Percentiles rank a stretch among this genome's conserved stretches.
These are phyloP conservation scores for Cephus spinipes DNA, from an alignment of 2,888 invertebrate genomes.

Conservation along the genomic window DNA sequence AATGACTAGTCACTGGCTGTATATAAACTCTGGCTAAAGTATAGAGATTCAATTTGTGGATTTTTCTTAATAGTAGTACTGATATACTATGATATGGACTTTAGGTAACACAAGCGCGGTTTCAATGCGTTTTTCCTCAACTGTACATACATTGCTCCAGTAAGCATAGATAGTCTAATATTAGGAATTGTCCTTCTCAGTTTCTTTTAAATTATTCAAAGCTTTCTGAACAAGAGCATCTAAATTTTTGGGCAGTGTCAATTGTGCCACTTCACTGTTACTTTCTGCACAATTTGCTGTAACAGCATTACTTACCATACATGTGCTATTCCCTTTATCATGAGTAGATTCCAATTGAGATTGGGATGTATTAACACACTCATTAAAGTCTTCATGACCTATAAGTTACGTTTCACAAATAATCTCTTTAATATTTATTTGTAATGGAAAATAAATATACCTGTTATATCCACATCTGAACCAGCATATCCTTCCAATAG, in stretches of 20 bases:
- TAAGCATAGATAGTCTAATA: not conserved
- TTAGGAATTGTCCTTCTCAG: slow-evolving; percentile 39
- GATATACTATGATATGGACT: no score
- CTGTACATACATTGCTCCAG: no score
- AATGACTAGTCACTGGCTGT: no score
- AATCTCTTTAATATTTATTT: slow-evolving; percentile 3
- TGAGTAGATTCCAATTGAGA: not conserved
- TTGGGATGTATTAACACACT: not conserved
- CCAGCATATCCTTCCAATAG: slow-evolving; percentile 74
- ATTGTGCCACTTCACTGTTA: not conserved
- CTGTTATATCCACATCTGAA: slow-evolving; percentile 66
- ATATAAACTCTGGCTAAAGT: no score
- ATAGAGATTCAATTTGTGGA: no score
- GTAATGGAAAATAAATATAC: not conserved
- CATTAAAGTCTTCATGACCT: not conserved
- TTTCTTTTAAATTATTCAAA: slow-evolving; percentile 50
- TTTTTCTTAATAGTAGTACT: no score
- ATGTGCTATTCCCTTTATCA: not conserved
- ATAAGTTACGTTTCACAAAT: no score
- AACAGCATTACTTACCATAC: not conserved
- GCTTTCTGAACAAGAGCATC: slow-evolving; percentile 56
- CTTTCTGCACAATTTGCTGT: not conserved
- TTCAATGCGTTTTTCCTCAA: no score
- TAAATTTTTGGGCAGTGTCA: slow-evolving; percentile 51
- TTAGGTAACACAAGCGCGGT: no score